Evolutionary conservation across 2,888 invertebrate species (phyloP), one percentile per base, ranked within the genome.

Genomic region (Pammene aurita): DNA sequence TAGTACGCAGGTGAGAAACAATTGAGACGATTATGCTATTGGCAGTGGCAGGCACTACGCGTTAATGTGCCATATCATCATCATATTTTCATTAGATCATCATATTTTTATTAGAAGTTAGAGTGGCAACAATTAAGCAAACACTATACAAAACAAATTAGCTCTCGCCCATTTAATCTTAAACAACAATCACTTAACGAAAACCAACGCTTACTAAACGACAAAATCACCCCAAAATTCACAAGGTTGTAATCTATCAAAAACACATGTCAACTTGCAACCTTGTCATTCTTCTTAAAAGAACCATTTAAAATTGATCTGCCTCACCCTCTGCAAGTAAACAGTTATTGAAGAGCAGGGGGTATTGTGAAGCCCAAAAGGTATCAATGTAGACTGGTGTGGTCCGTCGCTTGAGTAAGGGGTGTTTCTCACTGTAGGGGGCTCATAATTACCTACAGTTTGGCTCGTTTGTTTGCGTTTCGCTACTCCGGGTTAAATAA

Each of bases 401-500:
- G 62, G 41, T 71, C 73, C 75, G 77, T 72, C 79, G 81, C 76
- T 77, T 72, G 72, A 76, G 72, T 75, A 79, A 81, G 81, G 86
- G 88, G 83, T 80, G 83, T 76, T 73, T 46, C 75, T 68, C 80
- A 75, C 83, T 79, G 79, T 78, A 80, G 85, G 89, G 87, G 84
- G 74, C 77, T 80, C 66, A 82, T 87, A 86, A 89, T 89, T 87
- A 83, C 87, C 85, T 82, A 84, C 84, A 84, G 86, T 84, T 82
- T 76, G 78, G 78, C 81, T 75, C 78, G 78, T 83, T 85, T 89
- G 88, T 88, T 87, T 85, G 82, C 80, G 75, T 81, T 84, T 82
- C 82, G 84, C 83, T 81, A 77, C 76, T 72, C 74, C 73, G 77
- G 75, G 77, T 84, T 87, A 84, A 87, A 90, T 85, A 88, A 88